Evolutionary conservation across 30 jellyfish, hydroid and myxozoan genomes (phyloP).

Genomic region (Cassiopea xamachana): DNA sequence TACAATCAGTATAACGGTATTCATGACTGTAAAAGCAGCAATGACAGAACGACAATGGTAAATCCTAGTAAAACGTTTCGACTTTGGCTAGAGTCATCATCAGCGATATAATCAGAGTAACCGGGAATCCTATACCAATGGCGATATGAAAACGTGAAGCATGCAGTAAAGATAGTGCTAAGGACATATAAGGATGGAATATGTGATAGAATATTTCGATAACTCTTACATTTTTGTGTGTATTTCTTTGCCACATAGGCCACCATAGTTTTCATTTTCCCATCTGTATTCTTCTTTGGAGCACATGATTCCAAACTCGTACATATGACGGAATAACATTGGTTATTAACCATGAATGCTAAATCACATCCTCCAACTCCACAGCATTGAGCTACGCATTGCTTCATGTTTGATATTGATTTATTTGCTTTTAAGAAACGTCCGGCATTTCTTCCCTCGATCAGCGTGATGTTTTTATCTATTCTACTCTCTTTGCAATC

Average conservation of each 20-base stretch:
- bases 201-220: background rate
- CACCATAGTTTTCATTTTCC: slow-evolving; percentile 60
- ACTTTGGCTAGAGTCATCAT: no score
- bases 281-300: slow-evolving; percentile 64
- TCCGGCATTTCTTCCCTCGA: slow-evolving; percentile 89
- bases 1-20: no score
- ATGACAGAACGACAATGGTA: no score
- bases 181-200: no score
- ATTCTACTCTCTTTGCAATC: slow-evolving; percentile 85
- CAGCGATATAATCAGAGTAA: no score
- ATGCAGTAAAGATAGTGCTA: no score
- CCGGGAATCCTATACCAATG: no score
- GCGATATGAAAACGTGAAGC: no score
- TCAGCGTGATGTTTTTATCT: slow-evolving; percentile 87
- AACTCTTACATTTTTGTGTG: slow-evolving; percentile 39
- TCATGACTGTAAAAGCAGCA: no score
- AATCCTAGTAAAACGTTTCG: no score
- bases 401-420: slow-evolving; percentile 79
- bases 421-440: slow-evolving; percentile 77
- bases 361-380: slow-evolving; percentile 88
- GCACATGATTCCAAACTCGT: slow-evolving; percentile 89
- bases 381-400: slow-evolving; percentile 91
- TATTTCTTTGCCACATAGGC: slow-evolving; percentile 86
- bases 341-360: slow-evolving; percentile 82
- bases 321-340: slow-evolving; percentile 91